Percentiles rank a stretch among this genome's conserved stretches.
Evolutionary conservation across 1,140 invertebrate genomes (phyloP).

Genomic region (Drosophila auraria): DNA sequence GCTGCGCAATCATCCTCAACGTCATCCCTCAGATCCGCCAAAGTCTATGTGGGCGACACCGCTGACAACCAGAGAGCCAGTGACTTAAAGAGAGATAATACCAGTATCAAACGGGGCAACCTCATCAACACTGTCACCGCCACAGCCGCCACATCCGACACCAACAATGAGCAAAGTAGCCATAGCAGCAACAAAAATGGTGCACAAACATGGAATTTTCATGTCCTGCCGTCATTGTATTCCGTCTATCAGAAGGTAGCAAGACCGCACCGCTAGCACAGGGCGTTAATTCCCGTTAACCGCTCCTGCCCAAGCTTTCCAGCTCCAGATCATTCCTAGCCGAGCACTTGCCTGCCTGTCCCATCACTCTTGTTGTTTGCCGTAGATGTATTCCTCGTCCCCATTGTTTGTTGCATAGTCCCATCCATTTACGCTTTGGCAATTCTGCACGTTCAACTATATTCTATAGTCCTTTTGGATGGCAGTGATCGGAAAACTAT

Average conservation of each 20-base stretch:
- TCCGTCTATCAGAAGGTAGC: conserved; percentile 93
- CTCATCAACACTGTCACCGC: conserved; percentile 78
- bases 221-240: conserved; percentile 92
- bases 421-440: conserved; percentile 49
- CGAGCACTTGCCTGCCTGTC: conserved; percentile 11
- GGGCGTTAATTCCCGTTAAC: conserved; percentile 8
- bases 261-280: conserved; percentile 28
- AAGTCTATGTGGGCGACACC: conserved; percentile 84
- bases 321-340: conserved; percentile 12
- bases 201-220: conserved; percentile 91
- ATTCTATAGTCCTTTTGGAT: background rate
- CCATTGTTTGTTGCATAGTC: conserved; percentile 36
- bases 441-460: conserved; percentile 40
- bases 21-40: conserved; percentile 67
- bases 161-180: conserved; percentile 65
- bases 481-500: conserved; percentile 14
- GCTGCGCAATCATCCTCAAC: conserved; percentile 68
- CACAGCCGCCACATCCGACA: conserved; percentile 63
- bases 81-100: conserved; percentile 39
- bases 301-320: conserved; percentile 8
- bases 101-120: conserved; percentile 50
- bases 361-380: conserved; percentile 1
- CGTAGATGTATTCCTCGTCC: conserved; percentile 18
- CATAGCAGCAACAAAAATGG: conserved; percentile 76
- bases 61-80: conserved; percentile 47